A percentile compares a stretch with the other conserved stretches of the same genome.
These are phyloP conservation scores for Apodemia duryi DNA, from an alignment of 2,888 invertebrate genomes.

Conservation along the genomic window DNA sequence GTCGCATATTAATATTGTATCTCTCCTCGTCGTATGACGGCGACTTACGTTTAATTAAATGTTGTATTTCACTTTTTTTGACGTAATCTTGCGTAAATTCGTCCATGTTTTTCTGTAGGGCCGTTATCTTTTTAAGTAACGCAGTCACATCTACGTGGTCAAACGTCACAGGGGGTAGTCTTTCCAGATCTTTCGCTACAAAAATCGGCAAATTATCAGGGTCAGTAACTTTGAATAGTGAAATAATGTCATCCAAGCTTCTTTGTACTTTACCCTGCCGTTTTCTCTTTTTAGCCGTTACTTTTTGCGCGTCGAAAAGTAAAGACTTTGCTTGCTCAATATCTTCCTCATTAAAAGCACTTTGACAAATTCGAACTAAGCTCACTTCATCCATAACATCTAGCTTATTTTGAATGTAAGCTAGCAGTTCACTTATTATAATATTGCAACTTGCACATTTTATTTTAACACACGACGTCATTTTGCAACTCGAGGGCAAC, in stretches of 20 bases:
- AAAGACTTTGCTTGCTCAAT: slow-evolving; percentile 25
- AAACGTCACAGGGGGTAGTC: slow-evolving; percentile 28
- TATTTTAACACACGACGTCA: background rate
- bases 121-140: slow-evolving; percentile 13
- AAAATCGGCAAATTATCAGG: slow-evolving; percentile 27
- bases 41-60: background rate
- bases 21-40: background rate
- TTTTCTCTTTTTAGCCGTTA: slow-evolving; percentile 17
- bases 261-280: slow-evolving; percentile 22
- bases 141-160: slow-evolving; percentile 27
- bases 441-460: slow-evolving; percentile 21
- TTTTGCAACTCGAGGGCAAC: no score
- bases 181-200: slow-evolving; percentile 24
- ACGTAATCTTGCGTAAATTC: background rate
- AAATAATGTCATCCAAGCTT: slow-evolving; percentile 13
- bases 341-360: slow-evolving; percentile 24
- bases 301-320: slow-evolving; percentile 24
- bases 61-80: background rate
- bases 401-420: slow-evolving; percentile 25
- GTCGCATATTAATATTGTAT: background rate
- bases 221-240: slow-evolving; percentile 11
- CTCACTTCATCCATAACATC: slow-evolving; percentile 28
- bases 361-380: slow-evolving; percentile 23
- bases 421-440: slow-evolving; percentile 18
- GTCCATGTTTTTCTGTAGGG: background rate